These are phyloP conservation scores for Boloria selene DNA, from an alignment of 2,888 invertebrate species.

Conservation along the genomic window DNA sequence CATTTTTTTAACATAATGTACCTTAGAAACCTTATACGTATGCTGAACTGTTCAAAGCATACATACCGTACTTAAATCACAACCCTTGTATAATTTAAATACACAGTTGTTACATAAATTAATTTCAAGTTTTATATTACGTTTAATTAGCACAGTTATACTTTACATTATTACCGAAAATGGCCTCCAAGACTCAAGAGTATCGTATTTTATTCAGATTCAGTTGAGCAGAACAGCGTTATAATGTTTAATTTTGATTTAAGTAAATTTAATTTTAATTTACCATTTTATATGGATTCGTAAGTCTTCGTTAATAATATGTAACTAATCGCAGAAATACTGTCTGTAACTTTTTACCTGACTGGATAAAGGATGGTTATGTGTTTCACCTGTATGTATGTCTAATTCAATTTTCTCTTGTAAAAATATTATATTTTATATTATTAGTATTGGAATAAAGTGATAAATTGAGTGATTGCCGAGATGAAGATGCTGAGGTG, in stretches of 20 bases:
- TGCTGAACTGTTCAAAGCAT: neutral
- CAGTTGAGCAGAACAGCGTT: slow-evolving; percentile 5
- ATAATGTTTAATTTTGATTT: neutral
- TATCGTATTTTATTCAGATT: slow-evolving; percentile 18
- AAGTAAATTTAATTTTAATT: neutral
- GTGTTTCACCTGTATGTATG: too few relatives aligned
- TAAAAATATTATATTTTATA: too few relatives aligned
- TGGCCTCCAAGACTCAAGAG: slow-evolving; percentile 16
- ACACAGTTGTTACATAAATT: slow-evolving; percentile 17
- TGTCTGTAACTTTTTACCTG: too few relatives aligned
- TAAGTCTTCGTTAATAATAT: too few relatives aligned
- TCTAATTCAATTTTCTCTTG: too few relatives aligned
- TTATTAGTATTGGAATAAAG: too few relatives aligned
- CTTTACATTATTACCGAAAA: slow-evolving; percentile 17
- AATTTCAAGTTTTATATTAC: slow-evolving; percentile 16
- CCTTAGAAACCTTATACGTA: too few relatives aligned
- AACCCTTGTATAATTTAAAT: slow-evolving; percentile 12
- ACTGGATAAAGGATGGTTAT: too few relatives aligned
- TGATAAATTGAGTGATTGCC: too few relatives aligned
- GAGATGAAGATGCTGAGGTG: too few relatives aligned
- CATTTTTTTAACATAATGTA: neutral
- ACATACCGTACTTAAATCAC: neutral
- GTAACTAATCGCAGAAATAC: too few relatives aligned
- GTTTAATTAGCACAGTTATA: slow-evolving; percentile 12
- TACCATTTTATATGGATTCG: neutral